Evolutionary conservation across 2,888 invertebrate species (phyloP).

Genomic region (Lutraria lutraria): DNA sequence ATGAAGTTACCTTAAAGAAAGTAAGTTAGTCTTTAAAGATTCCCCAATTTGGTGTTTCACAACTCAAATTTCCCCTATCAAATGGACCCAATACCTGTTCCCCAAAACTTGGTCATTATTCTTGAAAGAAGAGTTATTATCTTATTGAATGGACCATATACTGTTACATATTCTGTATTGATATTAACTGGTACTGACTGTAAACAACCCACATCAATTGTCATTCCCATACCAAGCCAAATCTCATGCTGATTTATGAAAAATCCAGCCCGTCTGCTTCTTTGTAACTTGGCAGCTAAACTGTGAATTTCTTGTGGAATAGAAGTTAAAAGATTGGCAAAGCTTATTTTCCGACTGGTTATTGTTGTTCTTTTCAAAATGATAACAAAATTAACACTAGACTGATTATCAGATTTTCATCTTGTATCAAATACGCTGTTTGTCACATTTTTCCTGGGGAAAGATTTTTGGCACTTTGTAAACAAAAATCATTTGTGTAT

Average conservation of each 20-base stretch:
- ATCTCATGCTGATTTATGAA: slow-evolving; percentile 29
- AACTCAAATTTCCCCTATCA: too few species aligned
- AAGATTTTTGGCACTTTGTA: slow-evolving; percentile 10
- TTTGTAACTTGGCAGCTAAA: slow-evolving; percentile 20
- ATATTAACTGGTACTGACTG: too few species aligned
- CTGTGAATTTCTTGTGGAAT: background rate
- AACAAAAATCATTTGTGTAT: background rate
- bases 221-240: background rate
- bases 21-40: too few species aligned
- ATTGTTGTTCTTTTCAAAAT: slow-evolving; percentile 3
- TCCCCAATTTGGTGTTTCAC: too few species aligned
- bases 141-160: too few species aligned
- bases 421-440: background rate
- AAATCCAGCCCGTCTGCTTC: slow-evolving; percentile 21
- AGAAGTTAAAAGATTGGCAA: slow-evolving; percentile 28
- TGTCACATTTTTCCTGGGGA: background rate
- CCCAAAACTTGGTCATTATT: too few species aligned
- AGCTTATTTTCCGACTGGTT: background rate
- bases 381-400: background rate
- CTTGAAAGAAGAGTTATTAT: too few species aligned
- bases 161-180: too few species aligned
- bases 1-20: too few species aligned
- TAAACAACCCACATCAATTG: background rate
- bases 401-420: background rate
- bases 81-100: too few species aligned